phyloP scores from a whole-genome alignment of 2,113 vertebrate genomes.

The Melanocharis versteri region DNA sequence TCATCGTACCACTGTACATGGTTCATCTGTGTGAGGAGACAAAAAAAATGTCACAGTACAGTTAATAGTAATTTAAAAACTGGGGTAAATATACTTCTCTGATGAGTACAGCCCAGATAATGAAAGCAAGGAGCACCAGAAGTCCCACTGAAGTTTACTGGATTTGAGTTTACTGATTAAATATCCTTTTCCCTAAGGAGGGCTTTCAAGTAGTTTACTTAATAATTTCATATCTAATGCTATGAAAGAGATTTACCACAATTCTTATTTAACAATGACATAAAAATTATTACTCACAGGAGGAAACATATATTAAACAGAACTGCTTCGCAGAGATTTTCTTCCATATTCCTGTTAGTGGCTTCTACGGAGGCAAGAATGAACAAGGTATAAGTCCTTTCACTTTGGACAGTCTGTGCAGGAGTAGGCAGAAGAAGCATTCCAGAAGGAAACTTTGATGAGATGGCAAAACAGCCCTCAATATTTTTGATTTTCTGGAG shows the following conservation, averaged over 20 bases:
- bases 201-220: background rate
- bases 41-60: background rate
- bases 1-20: background rate
- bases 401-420: background rate
- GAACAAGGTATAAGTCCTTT: background rate
- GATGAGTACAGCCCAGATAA: background rate
- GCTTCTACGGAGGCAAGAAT: background rate
- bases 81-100: background rate
- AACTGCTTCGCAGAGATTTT: background rate
- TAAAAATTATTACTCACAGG: background rate
- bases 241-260: background rate
- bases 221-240: background rate
- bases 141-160: background rate
- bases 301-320: background rate
- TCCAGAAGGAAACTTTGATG: background rate
- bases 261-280: background rate
- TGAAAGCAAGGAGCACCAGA: background rate
- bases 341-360: background rate
- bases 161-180: background rate
- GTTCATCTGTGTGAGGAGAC: background rate
- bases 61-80: background rate
- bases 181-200: background rate
- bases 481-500: background rate
- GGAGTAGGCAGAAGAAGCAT: accelerated
- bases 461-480: background rate